phyloP scores from a whole-genome alignment of 2,113 vertebrate genomes.

The Callaeas wilsoni region DNA sequence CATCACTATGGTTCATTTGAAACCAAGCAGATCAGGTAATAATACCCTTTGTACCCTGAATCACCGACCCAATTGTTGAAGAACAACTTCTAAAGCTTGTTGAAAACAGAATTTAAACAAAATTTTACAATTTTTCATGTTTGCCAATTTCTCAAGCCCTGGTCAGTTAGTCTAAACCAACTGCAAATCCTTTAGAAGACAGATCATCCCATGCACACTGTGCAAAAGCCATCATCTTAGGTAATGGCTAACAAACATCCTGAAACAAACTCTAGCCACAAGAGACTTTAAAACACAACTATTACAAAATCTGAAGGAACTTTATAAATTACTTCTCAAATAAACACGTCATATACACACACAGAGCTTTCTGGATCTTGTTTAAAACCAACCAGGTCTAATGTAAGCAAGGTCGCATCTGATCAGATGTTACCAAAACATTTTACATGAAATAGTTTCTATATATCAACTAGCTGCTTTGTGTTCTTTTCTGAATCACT shows the following conservation, averaged over 20 bases:
- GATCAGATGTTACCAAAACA: background rate
- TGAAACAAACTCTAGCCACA: background rate
- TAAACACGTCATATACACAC: background rate
- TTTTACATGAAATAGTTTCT: background rate
- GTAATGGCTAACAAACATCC: background rate
- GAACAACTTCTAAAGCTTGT: background rate
- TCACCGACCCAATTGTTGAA: background rate
- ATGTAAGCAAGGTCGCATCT: background rate
- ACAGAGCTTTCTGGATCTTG: background rate
- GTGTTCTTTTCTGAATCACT: background rate
- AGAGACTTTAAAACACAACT: background rate
- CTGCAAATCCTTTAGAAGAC: background rate
- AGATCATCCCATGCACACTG: background rate
- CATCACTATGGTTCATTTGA: background rate
- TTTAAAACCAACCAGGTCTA: background rate
- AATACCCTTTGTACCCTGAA: background rate
- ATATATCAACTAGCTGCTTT: background rate
- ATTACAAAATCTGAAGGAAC: background rate
- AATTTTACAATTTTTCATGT: background rate
- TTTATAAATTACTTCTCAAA: background rate
- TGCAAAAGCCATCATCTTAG: background rate
- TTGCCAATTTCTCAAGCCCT: background rate
- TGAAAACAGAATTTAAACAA: background rate
- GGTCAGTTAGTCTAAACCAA: background rate
- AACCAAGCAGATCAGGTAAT: background rate